Percentiles rank a stretch among this genome's conserved stretches.
phyloP scores from a whole-genome alignment of 2,888 invertebrate genomes.

The Eupithecia tripunctaria region DNA sequence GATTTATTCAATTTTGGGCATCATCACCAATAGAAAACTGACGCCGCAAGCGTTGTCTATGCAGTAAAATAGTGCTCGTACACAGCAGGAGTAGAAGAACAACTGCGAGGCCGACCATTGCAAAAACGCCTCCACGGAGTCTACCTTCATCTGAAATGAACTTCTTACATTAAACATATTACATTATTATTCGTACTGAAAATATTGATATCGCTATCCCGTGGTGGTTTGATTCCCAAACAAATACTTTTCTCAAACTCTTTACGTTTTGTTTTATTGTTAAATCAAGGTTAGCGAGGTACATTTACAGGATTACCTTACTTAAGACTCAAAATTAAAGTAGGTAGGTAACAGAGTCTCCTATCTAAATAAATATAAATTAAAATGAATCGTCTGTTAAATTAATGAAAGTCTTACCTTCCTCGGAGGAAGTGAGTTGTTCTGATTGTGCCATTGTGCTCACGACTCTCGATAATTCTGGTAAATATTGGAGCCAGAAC shows the following conservation, averaged over 20 bases:
- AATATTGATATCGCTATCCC: background rate
- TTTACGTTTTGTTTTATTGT: no score
- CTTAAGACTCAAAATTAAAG: background rate
- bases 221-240: background rate
- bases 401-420: constrained; percentile 55
- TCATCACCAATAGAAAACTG: constrained; percentile 59
- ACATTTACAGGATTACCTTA: no score
- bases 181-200: background rate
- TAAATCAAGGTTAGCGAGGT: no score
- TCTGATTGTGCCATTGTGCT: constrained; percentile 60
- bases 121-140: constrained; percentile 86
- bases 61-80: constrained; percentile 81
- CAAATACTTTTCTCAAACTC: background rate
- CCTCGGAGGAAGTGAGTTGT: constrained; percentile 57
- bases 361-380: no score
- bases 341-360: background rate
- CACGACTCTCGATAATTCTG: constrained; percentile 59
- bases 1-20: constrained; percentile 40
- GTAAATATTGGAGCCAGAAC: constrained; percentile 79
- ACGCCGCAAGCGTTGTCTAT: constrained; percentile 58
- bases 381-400: no score
- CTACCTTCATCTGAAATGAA: constrained; percentile 66
- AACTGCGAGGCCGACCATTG: constrained; percentile 83
- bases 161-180: no score
- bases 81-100: constrained; percentile 79